Conservation (phyloP, 2,888 invertebrate genomes). For the Brassicogethes aeneus region DNA sequence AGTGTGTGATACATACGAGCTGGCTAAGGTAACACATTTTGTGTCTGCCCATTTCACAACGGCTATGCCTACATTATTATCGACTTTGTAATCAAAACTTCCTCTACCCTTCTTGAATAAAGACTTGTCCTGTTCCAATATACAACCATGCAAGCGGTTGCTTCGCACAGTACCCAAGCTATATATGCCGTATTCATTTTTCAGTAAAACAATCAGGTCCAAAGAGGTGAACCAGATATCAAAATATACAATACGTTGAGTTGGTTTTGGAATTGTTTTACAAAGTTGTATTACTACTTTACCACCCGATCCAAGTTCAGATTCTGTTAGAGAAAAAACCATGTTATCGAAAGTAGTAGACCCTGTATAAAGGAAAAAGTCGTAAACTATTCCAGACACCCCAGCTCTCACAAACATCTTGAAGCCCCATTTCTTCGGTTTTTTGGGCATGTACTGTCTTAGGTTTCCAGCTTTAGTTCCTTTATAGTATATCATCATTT, state of each 20-base stretch:
- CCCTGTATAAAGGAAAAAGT: too few relatives aligned
- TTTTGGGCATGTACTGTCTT: too few relatives aligned
- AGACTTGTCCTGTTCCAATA: constrained; percentile 8
- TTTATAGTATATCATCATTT: constrained; percentile 9
- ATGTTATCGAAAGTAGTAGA: constrained; percentile 6
- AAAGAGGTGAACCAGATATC: too few relatives aligned
- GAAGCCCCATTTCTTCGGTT: too few relatives aligned
- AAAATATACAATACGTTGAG: constrained; percentile 4
- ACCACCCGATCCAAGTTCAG: constrained; percentile 5
- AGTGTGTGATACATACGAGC: constrained; percentile 8
- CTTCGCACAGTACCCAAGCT: too few relatives aligned
- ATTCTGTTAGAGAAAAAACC: constrained; percentile 6
- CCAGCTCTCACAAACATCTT: too few relatives aligned
- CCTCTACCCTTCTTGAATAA: constrained; percentile 11
- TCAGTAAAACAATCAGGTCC: too few relatives aligned
- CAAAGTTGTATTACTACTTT: constrained; percentile 6
- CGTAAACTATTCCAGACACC: too few relatives aligned
- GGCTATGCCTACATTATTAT: constrained; percentile 10
- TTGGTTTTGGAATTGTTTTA: constrained; percentile 5
- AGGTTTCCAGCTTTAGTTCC: constrained; percentile 7
- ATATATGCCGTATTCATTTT: too few relatives aligned
- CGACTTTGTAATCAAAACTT: constrained; percentile 11
- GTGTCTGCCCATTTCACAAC: constrained; percentile 20
- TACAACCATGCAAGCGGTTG: constrained; percentile 8
- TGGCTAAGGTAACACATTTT: constrained; percentile 17